These are phyloP conservation scores for Ctenodactylus gundi DNA, from an alignment of 2,113 vertebrate species.

Conservation along the genomic window DNA sequence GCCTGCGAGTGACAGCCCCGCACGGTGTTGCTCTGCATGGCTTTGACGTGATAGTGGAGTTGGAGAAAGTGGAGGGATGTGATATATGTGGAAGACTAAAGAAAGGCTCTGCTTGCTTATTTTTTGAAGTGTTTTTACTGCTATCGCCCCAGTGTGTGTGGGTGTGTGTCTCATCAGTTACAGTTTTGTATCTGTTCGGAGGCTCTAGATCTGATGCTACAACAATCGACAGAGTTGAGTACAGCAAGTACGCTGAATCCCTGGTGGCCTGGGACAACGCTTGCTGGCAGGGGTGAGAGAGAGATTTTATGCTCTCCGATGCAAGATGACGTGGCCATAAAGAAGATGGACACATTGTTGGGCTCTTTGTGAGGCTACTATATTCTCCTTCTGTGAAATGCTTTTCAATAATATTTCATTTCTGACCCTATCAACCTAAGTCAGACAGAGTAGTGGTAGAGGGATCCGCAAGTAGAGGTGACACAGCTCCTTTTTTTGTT, in stretches of 20 bases:
- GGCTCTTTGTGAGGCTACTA: neutral
- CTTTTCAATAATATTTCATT: neutral
- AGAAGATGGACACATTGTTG: neutral
- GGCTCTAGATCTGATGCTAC: neutral
- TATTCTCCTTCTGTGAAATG: neutral
- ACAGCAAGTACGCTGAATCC: neutral
- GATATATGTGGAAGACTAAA: too few species aligned
- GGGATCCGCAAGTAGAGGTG: neutral
- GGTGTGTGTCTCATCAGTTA: neutral
- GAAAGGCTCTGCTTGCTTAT: constrained; percentile 21
- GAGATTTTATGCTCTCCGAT: neutral
- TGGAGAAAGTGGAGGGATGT: accelerated
- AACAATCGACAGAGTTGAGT: neutral
- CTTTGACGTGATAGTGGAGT: neutral
- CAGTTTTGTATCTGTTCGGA: neutral
- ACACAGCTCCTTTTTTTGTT: neutral
- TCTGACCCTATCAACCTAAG: neutral
- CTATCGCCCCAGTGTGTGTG: neutral
- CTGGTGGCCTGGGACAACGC: neutral
- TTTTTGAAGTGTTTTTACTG: neutral
- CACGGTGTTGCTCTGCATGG: constrained; percentile 32
- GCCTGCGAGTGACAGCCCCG: neutral
- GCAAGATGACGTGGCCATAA: neutral
- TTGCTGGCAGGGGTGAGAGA: neutral
- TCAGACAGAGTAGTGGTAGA: neutral